Percentiles rank a stretch among this genome's conserved stretches.
Evolutionary conservation across 2,113 vertebrate genomes (phyloP).

Genomic region (Pygoscelis antarcticus): DNA sequence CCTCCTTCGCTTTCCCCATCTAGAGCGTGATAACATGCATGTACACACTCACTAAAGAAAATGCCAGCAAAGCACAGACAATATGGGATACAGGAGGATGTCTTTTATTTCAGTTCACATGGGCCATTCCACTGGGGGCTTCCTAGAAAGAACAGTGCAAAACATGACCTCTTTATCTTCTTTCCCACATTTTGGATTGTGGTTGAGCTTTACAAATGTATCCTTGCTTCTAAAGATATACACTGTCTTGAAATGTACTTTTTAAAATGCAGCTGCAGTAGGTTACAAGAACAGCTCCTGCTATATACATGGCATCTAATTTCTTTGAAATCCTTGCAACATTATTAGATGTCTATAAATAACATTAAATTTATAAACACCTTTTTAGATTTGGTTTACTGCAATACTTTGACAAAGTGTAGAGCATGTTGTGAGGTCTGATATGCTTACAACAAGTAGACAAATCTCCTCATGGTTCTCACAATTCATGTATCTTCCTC

Average conservation of each 20-base stretch:
- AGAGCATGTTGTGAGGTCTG: not conserved
- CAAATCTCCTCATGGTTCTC: not conserved
- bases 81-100: not conserved
- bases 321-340: not conserved
- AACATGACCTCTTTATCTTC: not conserved
- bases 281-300: not conserved
- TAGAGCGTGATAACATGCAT: not conserved
- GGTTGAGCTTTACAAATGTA: not conserved
- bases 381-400: not conserved
- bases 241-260: not conserved
- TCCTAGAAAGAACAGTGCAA: not conserved
- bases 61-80: not conserved
- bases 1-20: not conserved
- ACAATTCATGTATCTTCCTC: not conserved
- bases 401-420: not conserved
- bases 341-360: not conserved
- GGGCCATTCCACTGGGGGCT: not conserved
- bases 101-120: not conserved
- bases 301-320: not conserved
- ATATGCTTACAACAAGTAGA: not conserved
- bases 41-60: not conserved
- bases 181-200: not conserved
- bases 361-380: not conserved
- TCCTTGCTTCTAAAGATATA: not conserved
- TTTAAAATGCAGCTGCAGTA: not conserved